phyloP scores from a whole-genome alignment of 2,113 vertebrate species.

The Esox niger region DNA sequence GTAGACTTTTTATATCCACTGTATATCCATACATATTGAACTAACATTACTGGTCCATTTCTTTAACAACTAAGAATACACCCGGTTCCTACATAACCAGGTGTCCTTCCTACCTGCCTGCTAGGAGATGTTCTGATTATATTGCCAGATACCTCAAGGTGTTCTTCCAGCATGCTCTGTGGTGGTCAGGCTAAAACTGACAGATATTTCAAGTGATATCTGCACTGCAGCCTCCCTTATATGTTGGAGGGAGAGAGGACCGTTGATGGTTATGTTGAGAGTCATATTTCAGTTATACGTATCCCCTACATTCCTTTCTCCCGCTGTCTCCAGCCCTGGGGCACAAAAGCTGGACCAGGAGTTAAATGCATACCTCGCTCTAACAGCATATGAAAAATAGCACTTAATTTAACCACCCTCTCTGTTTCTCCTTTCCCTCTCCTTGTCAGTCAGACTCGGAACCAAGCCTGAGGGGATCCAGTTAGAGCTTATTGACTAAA shows the following conservation, averaged over 20 bases:
- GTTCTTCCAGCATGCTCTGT: neutral
- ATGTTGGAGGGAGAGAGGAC: neutral
- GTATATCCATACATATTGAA: no score
- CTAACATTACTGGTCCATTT: no score
- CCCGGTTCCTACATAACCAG: no score
- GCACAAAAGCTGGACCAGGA: conserved; percentile 35
- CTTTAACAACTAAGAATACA: no score
- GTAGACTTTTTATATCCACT: no score
- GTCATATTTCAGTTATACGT: conserved; percentile 51
- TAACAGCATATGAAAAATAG: conserved; percentile 61
- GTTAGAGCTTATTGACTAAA: conserved; percentile 22
- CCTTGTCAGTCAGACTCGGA: conserved; percentile 59
- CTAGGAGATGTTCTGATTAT: no score
- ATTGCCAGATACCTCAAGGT: no score
- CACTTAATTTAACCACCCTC: conserved; percentile 24
- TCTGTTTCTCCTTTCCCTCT: conserved; percentile 7
- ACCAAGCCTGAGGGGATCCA: conserved; percentile 47
- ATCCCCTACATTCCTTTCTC: conserved; percentile 43
- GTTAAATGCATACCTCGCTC: conserved; percentile 48
- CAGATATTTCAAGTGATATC: no score
- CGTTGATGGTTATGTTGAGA: conserved; percentile 1
- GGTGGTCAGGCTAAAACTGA: neutral
- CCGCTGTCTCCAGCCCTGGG: conserved; percentile 41
- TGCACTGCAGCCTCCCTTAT: neutral
- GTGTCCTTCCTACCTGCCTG: no score